Base-by-base conservation (phyloP, 2,113 vertebrate species). In the Psettodes erumei region DNA sequence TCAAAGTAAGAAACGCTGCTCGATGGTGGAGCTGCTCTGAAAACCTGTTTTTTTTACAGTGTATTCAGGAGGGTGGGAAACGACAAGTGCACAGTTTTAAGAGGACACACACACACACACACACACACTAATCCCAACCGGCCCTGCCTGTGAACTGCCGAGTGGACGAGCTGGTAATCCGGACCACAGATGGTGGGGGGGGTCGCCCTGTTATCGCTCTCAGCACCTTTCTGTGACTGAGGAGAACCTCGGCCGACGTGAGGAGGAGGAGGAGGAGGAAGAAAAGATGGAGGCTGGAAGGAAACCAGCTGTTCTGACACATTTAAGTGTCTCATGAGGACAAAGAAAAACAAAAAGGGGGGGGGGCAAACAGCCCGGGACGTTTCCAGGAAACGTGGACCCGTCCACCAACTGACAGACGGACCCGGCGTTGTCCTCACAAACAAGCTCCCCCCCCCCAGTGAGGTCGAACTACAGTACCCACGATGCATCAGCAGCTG, bases 331-430 rank as follows among this genome's bases (percentile, higher is more conserved):
- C n/a, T n/a, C n/a, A n/a, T n/a, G 9, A 27, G 16, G 2, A 8
- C 18, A 45, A 42, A 13, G 6, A n/a, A 56, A 13, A 59, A 21
- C 48, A 16, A 33, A 21, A n/a, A n/a, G 43, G 1, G 1, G 42
- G 1, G 28, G 25, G 54, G 30, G 40, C 64, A 74, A 68, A 79
- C 63, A 59, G 51, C 32, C 25, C 30, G 70, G 82, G 67, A 69
- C 50, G 76, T 75, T 85, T 84, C 65, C 70, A 82, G 61, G 71
- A 62, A 75, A 66, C n/a, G 1, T 0, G 16, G 63, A 84, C n/a
- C n/a, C n/a, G n/a, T n/a, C n/a, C n/a, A n/a, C n/a, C n/a, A n/a
- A n/a, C n/a, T n/a, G n/a, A n/a, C n/a, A n/a, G n/a, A n/a, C n/a
- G n/a, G n/a, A n/a, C n/a, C n/a, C n/a, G n/a, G n/a, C n/a, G n/a